These are phyloP conservation scores for Callyntrura sp. DNA, from an alignment of 2,888 invertebrate species.

Conservation along the genomic window DNA sequence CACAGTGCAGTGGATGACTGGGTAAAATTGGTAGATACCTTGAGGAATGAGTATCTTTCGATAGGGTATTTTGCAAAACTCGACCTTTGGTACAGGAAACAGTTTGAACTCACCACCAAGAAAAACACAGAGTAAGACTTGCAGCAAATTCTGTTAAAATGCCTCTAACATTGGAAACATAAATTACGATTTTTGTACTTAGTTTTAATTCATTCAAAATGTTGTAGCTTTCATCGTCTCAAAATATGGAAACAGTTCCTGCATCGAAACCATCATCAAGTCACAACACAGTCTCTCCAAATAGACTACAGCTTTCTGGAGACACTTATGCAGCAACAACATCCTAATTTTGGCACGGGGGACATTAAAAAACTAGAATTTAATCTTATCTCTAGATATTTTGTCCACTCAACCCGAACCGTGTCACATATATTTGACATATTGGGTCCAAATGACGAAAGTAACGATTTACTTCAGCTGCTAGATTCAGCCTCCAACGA, in stretches of 20 bases:
- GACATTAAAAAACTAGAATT: not conserved
- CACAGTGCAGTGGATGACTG: not conserved
- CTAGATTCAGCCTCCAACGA: not conserved
- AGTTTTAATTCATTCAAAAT: no score
- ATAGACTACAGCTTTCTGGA: not conserved
- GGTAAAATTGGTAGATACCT: not conserved
- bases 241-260: conserved; percentile 59
- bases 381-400: conserved; percentile 25
- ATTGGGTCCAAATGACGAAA: not conserved
- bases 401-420: conserved; percentile 36
- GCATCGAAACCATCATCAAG: conserved; percentile 12
- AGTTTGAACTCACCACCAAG: not conserved
- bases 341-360: not conserved
- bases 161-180: not conserved
- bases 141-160: not conserved
- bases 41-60: not conserved
- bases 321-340: not conserved
- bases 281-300: not conserved
- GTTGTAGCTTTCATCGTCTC: conserved; percentile 41
- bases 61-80: conserved; percentile 52
- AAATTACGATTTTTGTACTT: no score
- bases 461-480: not conserved
- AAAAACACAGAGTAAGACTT: conserved; percentile 55
- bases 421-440: conserved; percentile 26
- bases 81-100: conserved; percentile 41